phyloP scores from a whole-genome alignment of 2,797 vertebrate species.

The Gallirallus australis region DNA sequence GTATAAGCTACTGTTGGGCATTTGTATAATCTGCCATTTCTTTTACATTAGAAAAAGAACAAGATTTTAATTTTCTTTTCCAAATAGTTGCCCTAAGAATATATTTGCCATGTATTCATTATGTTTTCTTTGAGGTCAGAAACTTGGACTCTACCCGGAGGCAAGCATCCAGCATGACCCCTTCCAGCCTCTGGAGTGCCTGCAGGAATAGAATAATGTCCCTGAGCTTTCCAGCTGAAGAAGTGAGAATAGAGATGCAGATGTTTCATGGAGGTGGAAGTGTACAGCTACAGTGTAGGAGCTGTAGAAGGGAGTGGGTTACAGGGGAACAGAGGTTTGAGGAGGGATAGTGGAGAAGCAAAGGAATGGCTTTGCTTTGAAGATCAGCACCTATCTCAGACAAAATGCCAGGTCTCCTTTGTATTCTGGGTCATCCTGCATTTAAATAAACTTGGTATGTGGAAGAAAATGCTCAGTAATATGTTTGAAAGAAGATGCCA shows the following conservation, averaged over 20 bases:
- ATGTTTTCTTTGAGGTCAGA: neutral
- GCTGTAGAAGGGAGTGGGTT: neutral
- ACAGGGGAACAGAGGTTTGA: neutral
- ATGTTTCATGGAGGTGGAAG: neutral
- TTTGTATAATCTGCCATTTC: neutral
- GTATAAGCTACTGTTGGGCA: neutral
- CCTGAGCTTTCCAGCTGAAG: neutral
- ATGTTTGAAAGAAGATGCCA: neutral
- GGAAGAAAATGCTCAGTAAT: neutral
- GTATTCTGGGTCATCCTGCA: neutral
- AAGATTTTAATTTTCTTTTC: too few relatives aligned
- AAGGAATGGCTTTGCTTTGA: neutral
- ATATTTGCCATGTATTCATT: neutral
- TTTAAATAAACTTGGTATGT: neutral
- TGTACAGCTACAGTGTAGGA: neutral
- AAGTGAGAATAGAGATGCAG: neutral
- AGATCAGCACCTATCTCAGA: neutral
- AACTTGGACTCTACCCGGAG: neutral
- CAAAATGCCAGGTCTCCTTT: neutral
- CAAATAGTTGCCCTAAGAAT: neutral
- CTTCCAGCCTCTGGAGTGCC: neutral
- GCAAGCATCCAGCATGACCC: neutral
- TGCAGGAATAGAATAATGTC: neutral
- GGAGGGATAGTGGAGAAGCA: neutral
- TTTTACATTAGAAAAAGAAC: neutral